phyloP scores from a whole-genome alignment of 2,113 vertebrate species.

The Semnornis frantzii region DNA sequence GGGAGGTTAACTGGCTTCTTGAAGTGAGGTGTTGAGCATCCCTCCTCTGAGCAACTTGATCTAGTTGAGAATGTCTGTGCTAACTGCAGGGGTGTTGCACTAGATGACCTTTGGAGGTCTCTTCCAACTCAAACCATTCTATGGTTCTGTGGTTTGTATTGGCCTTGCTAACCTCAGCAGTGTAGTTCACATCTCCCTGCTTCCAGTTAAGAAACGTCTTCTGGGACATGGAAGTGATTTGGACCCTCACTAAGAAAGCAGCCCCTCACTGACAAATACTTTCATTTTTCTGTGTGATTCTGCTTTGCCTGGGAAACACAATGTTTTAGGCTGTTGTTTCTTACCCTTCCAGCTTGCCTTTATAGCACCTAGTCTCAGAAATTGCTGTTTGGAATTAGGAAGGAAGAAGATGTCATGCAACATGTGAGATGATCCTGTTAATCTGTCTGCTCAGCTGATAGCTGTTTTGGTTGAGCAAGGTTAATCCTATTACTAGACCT shows the following conservation, averaged over 20 bases:
- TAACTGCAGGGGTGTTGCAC: too few relatives aligned
- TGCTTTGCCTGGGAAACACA: not conserved
- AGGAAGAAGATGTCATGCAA: constrained; percentile 28
- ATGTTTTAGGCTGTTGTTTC: not conserved
- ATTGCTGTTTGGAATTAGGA: not conserved
- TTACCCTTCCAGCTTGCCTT: not conserved
- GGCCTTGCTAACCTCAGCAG: not conserved
- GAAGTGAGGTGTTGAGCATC: not conserved
- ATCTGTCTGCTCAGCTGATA: constrained; percentile 38
- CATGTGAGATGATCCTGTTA: constrained; percentile 50
- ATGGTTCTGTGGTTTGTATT: not conserved
- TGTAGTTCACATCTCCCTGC: not conserved
- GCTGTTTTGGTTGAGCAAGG: constrained; percentile 28
- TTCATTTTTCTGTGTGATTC: not conserved
- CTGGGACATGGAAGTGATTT: not conserved
- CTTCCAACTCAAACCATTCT: too few relatives aligned
- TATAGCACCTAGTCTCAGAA: not conserved
- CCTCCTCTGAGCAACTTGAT: not conserved
- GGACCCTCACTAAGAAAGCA: not conserved
- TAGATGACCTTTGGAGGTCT: too few relatives aligned
- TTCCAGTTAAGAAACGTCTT: not conserved
- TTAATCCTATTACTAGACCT: constrained; percentile 48
- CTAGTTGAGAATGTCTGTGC: too few relatives aligned
- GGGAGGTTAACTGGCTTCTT: not conserved
- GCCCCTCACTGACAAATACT: not conserved